Base-by-base conservation (phyloP, 1,140 invertebrate genomes). In the Bombus sibiricus region DNA sequence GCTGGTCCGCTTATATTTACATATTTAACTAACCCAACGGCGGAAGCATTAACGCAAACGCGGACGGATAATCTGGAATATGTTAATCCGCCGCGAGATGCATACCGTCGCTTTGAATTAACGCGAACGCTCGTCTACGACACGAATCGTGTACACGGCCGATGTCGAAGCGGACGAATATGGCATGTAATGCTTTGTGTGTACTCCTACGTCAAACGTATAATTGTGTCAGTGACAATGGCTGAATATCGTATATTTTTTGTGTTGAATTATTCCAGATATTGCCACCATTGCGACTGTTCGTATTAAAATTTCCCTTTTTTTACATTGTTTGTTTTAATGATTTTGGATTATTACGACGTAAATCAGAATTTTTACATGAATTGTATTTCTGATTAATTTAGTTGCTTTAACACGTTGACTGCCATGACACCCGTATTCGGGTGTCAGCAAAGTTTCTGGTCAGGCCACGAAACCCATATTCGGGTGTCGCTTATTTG, bases 1-100 rank as follows among this genome's bases (percentile, higher is more conserved):
- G 66, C 80, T 72, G 69, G 59, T 32, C 83, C 69, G 89, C 86
- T 91, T 90, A 88, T 91, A 93, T 93, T 93, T 92, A 92, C 91
- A 92, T 92, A 92, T 92, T 92, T 92, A 92, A 92, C 89, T 91
- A 93, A 89, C 87, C 85, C 86, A 87, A 89, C 81, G 57, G 76
- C 72, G 83, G 86, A 85, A 62, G 90, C 90, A 93, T 92, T 91
- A 93, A 91, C 92, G 91, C 88, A 89, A 87, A 91, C 85, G 85
- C 77, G 80, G 71, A 80, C 86, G 86, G 82, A 90, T 87, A 87
- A 89, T 89, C 83, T 79, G 73, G 86, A 84, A 88, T 85, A 83
- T 89, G 86, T 92, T 91, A 86, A 89, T 88, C 75, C 81, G 41
- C 39, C 47, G 81, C 85, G 87, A 80, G 69, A 80, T 79, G 85